Evolutionary conservation across 2,797 vertebrate species (phyloP).

Genomic region (Melopsittacus undulatus): DNA sequence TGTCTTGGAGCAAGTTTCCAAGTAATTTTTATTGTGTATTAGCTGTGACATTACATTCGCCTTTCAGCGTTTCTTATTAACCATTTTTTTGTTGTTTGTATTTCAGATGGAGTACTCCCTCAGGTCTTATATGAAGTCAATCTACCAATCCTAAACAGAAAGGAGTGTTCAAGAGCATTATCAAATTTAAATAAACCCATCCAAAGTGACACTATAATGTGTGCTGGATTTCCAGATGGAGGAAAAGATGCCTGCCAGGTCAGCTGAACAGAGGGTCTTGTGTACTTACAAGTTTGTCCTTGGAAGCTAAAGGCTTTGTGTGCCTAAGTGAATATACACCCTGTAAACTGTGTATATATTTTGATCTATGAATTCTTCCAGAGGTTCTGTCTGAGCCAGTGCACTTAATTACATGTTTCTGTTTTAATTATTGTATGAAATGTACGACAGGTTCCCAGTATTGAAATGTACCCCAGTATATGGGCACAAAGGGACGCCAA

Average conservation of each 20-base stretch:
- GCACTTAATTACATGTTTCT: neutral
- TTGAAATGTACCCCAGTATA: neutral
- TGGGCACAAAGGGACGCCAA: neutral
- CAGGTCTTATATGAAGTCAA: constrained; percentile 80
- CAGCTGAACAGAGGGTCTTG: neutral
- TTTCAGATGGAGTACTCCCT: constrained; percentile 80
- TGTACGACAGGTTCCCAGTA: neutral
- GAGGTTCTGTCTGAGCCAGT: neutral
- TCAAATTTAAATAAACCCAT: constrained; percentile 72
- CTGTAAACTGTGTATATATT: neutral
- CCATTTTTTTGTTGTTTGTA: neutral
- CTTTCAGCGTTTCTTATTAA: neutral
- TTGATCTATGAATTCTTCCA: neutral
- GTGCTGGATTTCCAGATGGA: constrained; percentile 87
- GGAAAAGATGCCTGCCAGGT: constrained; percentile 90
- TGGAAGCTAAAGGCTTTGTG: neutral
- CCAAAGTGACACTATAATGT: constrained; percentile 78
- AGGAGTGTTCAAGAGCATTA: constrained; percentile 78
- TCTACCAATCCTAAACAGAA: constrained; percentile 80
- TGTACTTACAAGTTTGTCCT: neutral
- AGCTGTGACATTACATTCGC: neutral
- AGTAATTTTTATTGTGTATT: neutral
- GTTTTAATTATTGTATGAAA: neutral
- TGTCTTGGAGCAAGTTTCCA: neutral
- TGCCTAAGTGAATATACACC: neutral